Base-by-base conservation (phyloP, 2,113 vertebrate genomes). In the Callaeas wilsoni region DNA sequence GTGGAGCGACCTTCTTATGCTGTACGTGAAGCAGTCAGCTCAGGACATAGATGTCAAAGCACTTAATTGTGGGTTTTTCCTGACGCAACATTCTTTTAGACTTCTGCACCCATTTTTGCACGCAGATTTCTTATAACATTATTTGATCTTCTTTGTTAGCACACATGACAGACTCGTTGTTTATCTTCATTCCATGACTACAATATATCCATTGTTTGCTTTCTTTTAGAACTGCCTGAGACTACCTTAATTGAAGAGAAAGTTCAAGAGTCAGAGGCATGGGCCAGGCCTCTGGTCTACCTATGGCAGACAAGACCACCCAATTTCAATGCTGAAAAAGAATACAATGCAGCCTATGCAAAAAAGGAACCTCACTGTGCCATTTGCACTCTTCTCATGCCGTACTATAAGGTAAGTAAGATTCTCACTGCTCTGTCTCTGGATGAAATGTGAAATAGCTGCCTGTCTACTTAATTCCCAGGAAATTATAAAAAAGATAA, bases 361-460 rank as follows among this genome's bases (percentile, higher is more conserved):
- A 98, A 96, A 94, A 97, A 97, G 89, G 96, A 98, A 59, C 99
- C 99, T 4, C 87, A 98, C 88, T 99, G 99, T 92, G 99, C 99
- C 13, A 97, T 99, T 77, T 99, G 99, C 94, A 98, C 98, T n/a
- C 98, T 99, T 82, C 98, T 99, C 64, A 98, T 98, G 98, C 99
- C 99, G 2, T 99, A 99, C 95, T 98, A 98, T 91, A 99, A 99
- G 99, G 99, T 99, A 98, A 97, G 62, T 19, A 44, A 37, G 26
- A 37, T 93, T 19, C 26, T 67, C 20, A 53, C 14, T 59, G 33
- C 29, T 84, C 20, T 0, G 2, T n/a, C 23, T 92, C 21, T 4
- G 1, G 11, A 10, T 62, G 6, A 87, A 68, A 6, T 26, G 12
- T 71, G 30, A 68, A 87, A 26, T 71, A 49, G 9, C 64, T 92